A percentile compares a stretch with the other conserved stretches of the same genome.
Conservation (phyloP, 2,113 vertebrate species). For the Onychorhynchus coronatus region DNA sequence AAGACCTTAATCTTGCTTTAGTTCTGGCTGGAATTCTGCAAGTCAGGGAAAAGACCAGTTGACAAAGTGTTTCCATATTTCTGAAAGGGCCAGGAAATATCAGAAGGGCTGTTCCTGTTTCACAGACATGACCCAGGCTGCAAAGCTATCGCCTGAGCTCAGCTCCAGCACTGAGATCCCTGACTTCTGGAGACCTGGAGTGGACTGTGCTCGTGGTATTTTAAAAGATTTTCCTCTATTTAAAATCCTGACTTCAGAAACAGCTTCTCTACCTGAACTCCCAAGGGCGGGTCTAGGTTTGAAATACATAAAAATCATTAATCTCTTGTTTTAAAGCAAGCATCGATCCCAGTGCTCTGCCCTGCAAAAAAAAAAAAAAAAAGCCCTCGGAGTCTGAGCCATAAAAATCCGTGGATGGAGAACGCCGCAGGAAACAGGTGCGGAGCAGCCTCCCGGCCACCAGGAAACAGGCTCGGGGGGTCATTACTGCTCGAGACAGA, state of each 20-base stretch:
- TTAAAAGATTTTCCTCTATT: background rate
- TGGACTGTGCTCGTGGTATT: rapidly evolving
- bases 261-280: background rate
- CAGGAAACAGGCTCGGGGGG: background rate
- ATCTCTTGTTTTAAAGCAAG: background rate
- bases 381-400: background rate
- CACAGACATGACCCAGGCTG: rapidly evolving
- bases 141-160: background rate
- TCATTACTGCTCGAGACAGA: background rate
- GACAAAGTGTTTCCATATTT: background rate
- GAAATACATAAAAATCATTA: rapidly evolving
- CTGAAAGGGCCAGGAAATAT: background rate
- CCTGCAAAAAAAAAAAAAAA: background rate
- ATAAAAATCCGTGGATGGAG: background rate
- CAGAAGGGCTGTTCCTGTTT: background rate
- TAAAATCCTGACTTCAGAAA: background rate
- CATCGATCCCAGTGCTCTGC: rapidly evolving
- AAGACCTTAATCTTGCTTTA: background rate
- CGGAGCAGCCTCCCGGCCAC: background rate
- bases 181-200: background rate
- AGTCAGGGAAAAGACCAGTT: background rate
- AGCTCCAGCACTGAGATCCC: background rate
- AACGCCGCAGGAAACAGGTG: background rate
- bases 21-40: background rate
- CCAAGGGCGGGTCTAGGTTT: background rate